A percentile compares a stretch with the other conserved stretches of the same genome.
phyloP scores from a whole-genome alignment of 2,113 vertebrate genomes.

The Heterotis niloticus region DNA sequence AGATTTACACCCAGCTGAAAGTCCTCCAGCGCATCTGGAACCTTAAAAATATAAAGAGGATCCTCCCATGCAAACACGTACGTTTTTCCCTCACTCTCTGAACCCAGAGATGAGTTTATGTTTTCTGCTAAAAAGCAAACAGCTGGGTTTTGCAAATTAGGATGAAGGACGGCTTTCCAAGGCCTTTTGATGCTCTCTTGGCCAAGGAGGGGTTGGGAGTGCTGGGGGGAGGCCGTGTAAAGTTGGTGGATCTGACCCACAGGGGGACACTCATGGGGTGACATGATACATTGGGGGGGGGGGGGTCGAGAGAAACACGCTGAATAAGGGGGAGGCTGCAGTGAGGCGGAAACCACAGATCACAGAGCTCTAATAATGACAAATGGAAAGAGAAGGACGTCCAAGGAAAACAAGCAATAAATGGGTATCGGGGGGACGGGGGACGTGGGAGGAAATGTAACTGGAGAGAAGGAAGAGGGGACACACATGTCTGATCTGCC shows the following conservation, averaged over 20 bases:
- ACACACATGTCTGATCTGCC: constrained; percentile 43
- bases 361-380: constrained; percentile 75
- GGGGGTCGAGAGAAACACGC: constrained; percentile 46
- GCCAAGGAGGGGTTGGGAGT: constrained; percentile 28
- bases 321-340: neutral
- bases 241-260: constrained; percentile 31
- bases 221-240: constrained; percentile 39
- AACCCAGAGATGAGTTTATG: constrained; percentile 65
- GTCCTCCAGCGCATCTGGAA: constrained; percentile 59
- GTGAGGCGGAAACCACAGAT: constrained; percentile 59
- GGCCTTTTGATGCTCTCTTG: neutral
- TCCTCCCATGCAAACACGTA: constrained; percentile 59
- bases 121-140: constrained; percentile 69
- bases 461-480: constrained; percentile 45
- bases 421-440: constrained; percentile 59
- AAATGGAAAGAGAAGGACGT: constrained; percentile 31
- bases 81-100: constrained; percentile 53
- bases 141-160: constrained; percentile 73
- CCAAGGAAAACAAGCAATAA: constrained; percentile 72
- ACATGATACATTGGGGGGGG: constrained; percentile 52
- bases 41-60: constrained; percentile 63
- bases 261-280: constrained; percentile 61
- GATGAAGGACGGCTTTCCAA: constrained; percentile 4
- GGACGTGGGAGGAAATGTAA: constrained; percentile 39
- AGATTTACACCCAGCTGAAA: constrained; percentile 63